Conservation (phyloP, 2,113 vertebrate species). For the Lampris incognitus region DNA sequence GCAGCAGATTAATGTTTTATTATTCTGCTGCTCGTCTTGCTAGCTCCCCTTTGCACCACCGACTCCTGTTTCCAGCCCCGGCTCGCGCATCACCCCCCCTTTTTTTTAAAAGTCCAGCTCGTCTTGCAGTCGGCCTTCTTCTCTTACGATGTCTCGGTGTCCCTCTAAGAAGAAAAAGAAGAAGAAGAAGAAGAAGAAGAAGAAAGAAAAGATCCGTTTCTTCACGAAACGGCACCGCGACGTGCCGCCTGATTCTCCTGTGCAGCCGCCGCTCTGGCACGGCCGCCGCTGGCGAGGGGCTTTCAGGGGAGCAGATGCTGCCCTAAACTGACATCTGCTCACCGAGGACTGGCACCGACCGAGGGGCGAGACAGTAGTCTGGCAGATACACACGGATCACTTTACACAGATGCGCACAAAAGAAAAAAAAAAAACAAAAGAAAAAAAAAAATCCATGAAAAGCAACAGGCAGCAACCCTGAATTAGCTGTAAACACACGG, state of each 20-base stretch:
- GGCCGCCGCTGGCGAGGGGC: constrained; percentile 40
- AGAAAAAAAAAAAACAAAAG: too few species aligned
- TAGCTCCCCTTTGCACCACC: background rate
- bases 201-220: constrained; percentile 25
- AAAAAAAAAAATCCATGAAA: constrained; percentile 21
- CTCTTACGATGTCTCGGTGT: too few species aligned
- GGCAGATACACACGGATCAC: constrained; percentile 37
- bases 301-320: constrained; percentile 63
- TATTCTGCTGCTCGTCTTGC: constrained; percentile 25
- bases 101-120: too few species aligned
- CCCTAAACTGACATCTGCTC: constrained; percentile 52
- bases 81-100: constrained; percentile 16
- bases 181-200: too few species aligned
- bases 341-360: too few species aligned
- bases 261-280: constrained; percentile 12
- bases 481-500: constrained; percentile 26
- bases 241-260: constrained; percentile 47
- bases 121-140: too few species aligned
- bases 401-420: constrained; percentile 37
- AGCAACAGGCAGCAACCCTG: constrained; percentile 45
- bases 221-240: background rate
- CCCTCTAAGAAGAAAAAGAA: too few species aligned
- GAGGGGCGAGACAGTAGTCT: background rate
- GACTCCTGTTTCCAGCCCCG: background rate
- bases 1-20: constrained; percentile 55